Evolutionary conservation across 2,888 invertebrate species (phyloP).

Genomic region (Beris chalybata): DNA sequence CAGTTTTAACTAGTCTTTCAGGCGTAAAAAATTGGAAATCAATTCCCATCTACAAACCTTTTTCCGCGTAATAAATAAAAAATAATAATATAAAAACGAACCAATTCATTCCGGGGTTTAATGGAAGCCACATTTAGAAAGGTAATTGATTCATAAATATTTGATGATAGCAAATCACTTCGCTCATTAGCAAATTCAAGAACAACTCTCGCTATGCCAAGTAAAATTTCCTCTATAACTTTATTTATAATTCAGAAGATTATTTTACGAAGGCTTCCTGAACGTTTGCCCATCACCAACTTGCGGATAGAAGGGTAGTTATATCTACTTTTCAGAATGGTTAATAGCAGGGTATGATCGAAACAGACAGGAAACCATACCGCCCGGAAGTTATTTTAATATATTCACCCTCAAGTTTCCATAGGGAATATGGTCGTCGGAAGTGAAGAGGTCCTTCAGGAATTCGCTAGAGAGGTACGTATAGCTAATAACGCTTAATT

Average conservation of each 20-base stretch:
- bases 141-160: slow-evolving; percentile 31
- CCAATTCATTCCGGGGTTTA: not conserved
- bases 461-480: not conserved
- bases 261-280: slow-evolving; percentile 10
- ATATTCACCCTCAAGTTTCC: slow-evolving; percentile 20
- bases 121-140: slow-evolving; percentile 13
- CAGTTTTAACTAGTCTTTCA: no score
- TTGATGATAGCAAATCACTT: slow-evolving; percentile 27
- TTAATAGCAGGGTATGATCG: not conserved
- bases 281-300: no score
- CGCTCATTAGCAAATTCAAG: slow-evolving; percentile 26
- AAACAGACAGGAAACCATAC: slow-evolving; percentile 23
- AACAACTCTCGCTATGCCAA: slow-evolving; percentile 12
- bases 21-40: no score
- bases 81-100: no score
- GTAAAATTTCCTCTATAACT: slow-evolving; percentile 16
- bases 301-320: no score
- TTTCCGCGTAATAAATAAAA: no score
- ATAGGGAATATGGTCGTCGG: slow-evolving; percentile 5
- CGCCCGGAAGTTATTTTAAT: slow-evolving; percentile 30
- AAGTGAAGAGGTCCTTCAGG: slow-evolving; percentile 16
- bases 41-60: no score
- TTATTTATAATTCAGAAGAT: slow-evolving; percentile 24
- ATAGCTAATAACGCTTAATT: slow-evolving; percentile 30
- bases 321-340: not conserved